Base-by-base conservation (phyloP, 2,113 vertebrate genomes). In the Otolemur garnettii region DNA sequence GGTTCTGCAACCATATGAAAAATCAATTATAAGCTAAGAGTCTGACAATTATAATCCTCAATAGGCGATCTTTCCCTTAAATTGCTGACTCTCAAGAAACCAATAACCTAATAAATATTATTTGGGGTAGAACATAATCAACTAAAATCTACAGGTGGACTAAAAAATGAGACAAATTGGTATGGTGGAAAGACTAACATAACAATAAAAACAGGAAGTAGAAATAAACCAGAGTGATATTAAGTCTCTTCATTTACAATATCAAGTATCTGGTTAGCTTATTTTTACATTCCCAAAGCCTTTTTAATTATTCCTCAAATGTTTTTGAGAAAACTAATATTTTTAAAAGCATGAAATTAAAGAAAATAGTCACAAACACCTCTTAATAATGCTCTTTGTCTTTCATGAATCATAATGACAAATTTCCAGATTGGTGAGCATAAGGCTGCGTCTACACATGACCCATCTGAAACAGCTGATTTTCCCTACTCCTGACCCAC, bases 371-470 rank as follows among this genome's bases (percentile, higher is more conserved):
- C 57, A 91, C 55, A 74, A 90, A 92, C 13, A 82, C 55, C 33
- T 92, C 68, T 96, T 91, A 85, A 84, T 84, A 30, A 95, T 96
- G 82, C 60, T 93, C 97, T 88, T 94, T 95, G 60, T 86, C 82
- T 96, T 96, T 95, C 55, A 90, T 81, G 79, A 97, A 26, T 91
- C 87, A 62, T 60, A 87, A 59, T 45, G 50, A 96, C 57, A 92
- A 92, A 81, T 74, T 74, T 96, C 89, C 92, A 98, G 87, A 97
- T 79, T 97, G 84, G 72, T 85, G 75, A 95, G 74, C 30, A 80
- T 68, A 97, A 45, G 68, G 80, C 84, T 93, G 2, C 69, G 21
- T 92, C 87, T 82, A 97, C 45, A 92, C 21, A 68, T 66, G 30
- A 87, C 3, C 38, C 14, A 17, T 21, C 35, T 68, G 55, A 95